Evolutionary conservation across 1,140 invertebrate genomes (phyloP).

Genomic region (Phymastichus coffea): DNA sequence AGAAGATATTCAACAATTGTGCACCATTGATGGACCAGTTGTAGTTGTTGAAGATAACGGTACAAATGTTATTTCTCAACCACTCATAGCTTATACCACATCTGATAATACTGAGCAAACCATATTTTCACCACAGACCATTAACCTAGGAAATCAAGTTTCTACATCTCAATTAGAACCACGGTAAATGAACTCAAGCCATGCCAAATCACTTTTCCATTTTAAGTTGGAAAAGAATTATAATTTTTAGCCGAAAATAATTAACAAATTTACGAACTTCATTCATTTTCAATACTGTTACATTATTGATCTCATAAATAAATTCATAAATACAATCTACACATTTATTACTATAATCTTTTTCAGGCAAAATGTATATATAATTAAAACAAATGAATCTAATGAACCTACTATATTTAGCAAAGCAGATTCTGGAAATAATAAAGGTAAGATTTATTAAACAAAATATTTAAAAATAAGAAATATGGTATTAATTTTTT

Average conservation of each 20-base stretch:
- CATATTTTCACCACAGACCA: conserved; percentile 42
- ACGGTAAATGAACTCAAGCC: conserved; percentile 44
- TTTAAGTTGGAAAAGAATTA: not conserved
- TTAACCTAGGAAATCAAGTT: conserved; percentile 45
- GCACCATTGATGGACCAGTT: conserved; percentile 45
- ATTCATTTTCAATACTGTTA: not conserved
- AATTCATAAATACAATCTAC: not conserved
- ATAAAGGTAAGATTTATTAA: conserved; percentile 38
- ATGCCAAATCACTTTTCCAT: not conserved
- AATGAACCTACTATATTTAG: conserved; percentile 37
- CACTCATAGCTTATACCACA: conserved; percentile 44
- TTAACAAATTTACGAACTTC: not conserved
- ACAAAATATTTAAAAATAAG: not conserved
- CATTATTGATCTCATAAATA: not conserved
- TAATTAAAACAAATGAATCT: conserved; percentile 49
- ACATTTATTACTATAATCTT: too few relatives aligned
- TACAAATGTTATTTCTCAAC: conserved; percentile 40
- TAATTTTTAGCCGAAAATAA: not conserved
- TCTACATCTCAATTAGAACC: conserved; percentile 43
- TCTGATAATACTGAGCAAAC: conserved; percentile 42
- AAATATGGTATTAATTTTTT: not conserved
- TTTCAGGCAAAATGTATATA: conserved; percentile 51
- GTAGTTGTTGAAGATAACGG: conserved; percentile 48
- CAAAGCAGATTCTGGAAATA: conserved; percentile 39
- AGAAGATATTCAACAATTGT: conserved; percentile 47